Conservation (phyloP, 1,140 invertebrate species). For the Colletes latitarsis region DNA sequence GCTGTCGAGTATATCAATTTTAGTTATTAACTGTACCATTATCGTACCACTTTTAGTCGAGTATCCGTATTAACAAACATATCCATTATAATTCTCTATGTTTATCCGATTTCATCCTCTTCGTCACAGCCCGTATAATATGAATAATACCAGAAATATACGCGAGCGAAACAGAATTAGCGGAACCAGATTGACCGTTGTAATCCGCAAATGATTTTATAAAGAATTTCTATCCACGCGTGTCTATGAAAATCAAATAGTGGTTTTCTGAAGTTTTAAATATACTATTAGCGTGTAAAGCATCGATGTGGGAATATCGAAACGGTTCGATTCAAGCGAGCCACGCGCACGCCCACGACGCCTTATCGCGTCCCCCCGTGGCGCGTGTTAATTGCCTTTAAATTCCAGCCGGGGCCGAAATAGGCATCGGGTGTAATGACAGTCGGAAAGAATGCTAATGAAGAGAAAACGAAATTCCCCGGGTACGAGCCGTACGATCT, state of each 20-base stretch:
- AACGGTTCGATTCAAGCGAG: too few species aligned
- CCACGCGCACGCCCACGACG: conserved; percentile 19
- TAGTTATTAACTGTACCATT: neutral
- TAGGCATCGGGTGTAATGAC: conserved; percentile 54
- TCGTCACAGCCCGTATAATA: neutral
- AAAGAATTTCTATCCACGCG: too few species aligned
- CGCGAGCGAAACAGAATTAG: neutral
- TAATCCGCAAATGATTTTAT: neutral
- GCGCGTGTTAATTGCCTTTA: conserved; percentile 58
- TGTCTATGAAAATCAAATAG: too few species aligned
- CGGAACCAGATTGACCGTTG: neutral
- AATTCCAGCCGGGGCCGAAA: conserved; percentile 29
- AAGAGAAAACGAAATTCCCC: conserved; percentile 41
- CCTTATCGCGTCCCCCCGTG: conserved; percentile 33
- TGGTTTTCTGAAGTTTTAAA: too few species aligned
- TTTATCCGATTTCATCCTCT: neutral
- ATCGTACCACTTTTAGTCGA: neutral
- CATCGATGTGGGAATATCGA: neutral
- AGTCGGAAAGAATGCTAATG: conserved; percentile 62
- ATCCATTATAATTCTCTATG: too few species aligned
- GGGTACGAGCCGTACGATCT: conserved; percentile 46
- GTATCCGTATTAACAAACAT: neutral
- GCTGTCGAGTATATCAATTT: neutral
- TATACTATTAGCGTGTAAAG: too few species aligned
- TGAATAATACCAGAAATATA: neutral